phyloP scores from a whole-genome alignment of 2,797 vertebrate species.

The Rhynchotus rufescens region DNA sequence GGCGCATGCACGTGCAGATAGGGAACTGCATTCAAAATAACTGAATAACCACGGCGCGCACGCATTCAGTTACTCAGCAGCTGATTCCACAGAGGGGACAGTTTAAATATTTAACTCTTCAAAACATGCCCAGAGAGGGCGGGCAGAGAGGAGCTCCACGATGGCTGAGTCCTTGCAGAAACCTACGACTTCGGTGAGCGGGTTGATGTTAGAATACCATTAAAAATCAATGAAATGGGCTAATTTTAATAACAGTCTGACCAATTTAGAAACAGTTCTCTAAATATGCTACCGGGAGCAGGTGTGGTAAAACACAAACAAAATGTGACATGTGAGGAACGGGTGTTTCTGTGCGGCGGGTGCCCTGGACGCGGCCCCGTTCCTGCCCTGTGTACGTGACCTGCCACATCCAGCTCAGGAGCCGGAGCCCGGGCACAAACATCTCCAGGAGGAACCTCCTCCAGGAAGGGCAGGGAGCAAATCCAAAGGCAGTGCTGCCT shows the following conservation, averaged over 20 bases:
- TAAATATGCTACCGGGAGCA: background rate
- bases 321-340: fast-evolving
- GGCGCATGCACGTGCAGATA: constrained; percentile 11
- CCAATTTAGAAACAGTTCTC: background rate
- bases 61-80: constrained; percentile 30
- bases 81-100: constrained; percentile 25
- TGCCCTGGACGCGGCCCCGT: background rate
- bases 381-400: background rate
- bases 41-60: background rate
- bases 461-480: background rate
- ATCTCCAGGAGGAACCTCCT: background rate
- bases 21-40: constrained; percentile 33
- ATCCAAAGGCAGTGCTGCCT: background rate
- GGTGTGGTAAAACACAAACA: background rate
- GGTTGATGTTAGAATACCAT: background rate
- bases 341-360: fast-evolving
- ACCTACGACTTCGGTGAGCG: background rate
- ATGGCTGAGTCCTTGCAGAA: background rate
- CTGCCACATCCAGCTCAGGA: background rate
- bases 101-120: constrained; percentile 15
- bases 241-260: constrained; percentile 27
- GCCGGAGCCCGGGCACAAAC: background rate
- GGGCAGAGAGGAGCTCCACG: background rate
- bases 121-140: background rate
- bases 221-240: background rate